These are phyloP conservation scores for Palythoa grandiflora DNA, from an alignment of 92 coral and sea anemone species.

Conservation along the genomic window DNA sequence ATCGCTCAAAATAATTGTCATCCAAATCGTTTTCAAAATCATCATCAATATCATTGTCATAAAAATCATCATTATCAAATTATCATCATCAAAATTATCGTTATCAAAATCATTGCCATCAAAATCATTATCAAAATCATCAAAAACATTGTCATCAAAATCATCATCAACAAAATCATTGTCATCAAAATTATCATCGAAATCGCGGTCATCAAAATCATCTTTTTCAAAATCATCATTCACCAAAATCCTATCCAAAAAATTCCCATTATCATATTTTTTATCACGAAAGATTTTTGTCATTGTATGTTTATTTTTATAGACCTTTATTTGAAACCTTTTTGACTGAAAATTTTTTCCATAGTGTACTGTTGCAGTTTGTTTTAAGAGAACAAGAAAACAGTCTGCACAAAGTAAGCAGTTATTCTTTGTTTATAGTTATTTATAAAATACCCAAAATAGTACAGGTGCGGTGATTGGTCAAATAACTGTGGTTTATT, in stretches of 20 bases:
- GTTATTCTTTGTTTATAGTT: neutral
- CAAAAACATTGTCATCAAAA: neutral
- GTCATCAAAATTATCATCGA: neutral
- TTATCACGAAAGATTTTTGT: neutral
- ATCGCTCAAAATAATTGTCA: no score
- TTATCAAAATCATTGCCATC: neutral
- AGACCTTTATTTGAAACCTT: neutral
- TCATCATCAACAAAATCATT: neutral
- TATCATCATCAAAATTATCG: neutral
- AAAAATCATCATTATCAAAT: no score
- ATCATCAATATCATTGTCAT: no score
- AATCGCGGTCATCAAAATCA: no score
- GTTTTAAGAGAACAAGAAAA: constrained; percentile 32
- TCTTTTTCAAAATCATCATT: no score
- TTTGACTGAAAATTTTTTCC: neutral
- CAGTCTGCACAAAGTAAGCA: constrained; percentile 30
- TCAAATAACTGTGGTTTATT: no score
- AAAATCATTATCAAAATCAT: neutral
- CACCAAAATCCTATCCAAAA: neutral
- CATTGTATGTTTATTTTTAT: neutral
- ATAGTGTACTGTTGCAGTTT: constrained; percentile 32
- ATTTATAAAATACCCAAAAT: no score
- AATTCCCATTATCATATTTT: neutral
- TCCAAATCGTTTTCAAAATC: neutral
- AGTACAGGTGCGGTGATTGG: no score